These are phyloP conservation scores for Meghimatium bilineatum DNA, from an alignment of 2,888 invertebrate genomes.

Conservation along the genomic window DNA sequence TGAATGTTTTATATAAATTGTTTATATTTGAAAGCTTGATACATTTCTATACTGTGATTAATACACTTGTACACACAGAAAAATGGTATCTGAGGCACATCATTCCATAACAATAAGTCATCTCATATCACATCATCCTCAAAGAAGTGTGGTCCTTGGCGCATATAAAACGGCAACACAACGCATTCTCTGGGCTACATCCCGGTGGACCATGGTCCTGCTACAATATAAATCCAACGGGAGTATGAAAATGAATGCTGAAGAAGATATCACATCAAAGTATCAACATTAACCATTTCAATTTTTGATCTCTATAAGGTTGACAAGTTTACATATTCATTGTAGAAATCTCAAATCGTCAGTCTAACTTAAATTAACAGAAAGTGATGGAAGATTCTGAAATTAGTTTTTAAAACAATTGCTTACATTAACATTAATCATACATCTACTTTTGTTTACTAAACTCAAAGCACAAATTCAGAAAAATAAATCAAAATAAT, in stretches of 20 bases:
- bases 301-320: not conserved
- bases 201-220: too few relatives aligned
- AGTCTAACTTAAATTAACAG: not conserved
- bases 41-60: slow-evolving; percentile 24
- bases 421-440: not conserved
- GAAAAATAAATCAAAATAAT: not conserved
- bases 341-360: not conserved
- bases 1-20: slow-evolving; percentile 27
- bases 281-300: not conserved
- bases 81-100: not conserved
- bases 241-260: too few relatives aligned
- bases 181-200: too few relatives aligned
- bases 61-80: not conserved
- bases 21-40: slow-evolving; percentile 20
- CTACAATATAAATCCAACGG: too few relatives aligned
- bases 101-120: not conserved
- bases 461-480: not conserved
- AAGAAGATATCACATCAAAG: too few relatives aligned
- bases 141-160: too few relatives aligned
- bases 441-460: not conserved
- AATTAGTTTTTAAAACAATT: not conserved
- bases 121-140: not conserved
- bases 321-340: not conserved
- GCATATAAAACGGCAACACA: too few relatives aligned
- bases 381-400: not conserved